Evolutionary conservation across 2,797 vertebrate species (phyloP), one percentile per base, ranked within the genome.

Genomic region (Mastacembelus armatus): DNA sequence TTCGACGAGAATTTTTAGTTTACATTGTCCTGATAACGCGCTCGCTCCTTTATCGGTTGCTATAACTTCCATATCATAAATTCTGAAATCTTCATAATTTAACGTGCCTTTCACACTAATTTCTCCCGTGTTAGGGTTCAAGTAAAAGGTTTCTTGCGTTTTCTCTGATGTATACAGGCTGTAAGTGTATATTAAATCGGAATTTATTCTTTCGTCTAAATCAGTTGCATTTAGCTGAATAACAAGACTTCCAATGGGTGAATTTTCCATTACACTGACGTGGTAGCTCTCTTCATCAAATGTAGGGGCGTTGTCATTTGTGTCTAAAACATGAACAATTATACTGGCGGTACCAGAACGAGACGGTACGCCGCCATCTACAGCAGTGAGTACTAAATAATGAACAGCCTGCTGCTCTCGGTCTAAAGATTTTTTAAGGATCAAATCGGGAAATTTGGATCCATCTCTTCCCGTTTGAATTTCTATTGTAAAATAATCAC

Each of bases 81-180:
- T 89, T 5, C 54, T 90, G 18, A 92, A 87, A 60, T 94, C 88
- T 55, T 95, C 94, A 69, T 93, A 95, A 66, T 95, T 94, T 30
- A 95, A 71, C 61, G 87, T 79, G 36, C 89, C 92, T 55, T 91
- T 93, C 0, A 95, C 86, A 32, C 77, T 85, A 14, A 95, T 78
- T 75, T 95, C 94, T 5, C 94, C 93, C 15, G 45, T 92, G 3
- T 73, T 48, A 0, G 81, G 62, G 52, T 90, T 91, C 14, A 92
- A 30, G 7, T 44, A 10, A 52, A 92, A 91, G 1, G 80, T 84
- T 15, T 86, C 38, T 5, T 90, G 88, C 0, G 86, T 78, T 81
- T 89, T 92, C n/a, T 92, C 90, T 4, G 88, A 83, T 0, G 91
- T 92, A 12, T 92, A 91, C 4, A 91, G 29, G 72, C 87, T 91